Evolutionary conservation across 2,888 invertebrate species (phyloP), one percentile per base, ranked within the genome.

Genomic region (Tenthredo notha): DNA sequence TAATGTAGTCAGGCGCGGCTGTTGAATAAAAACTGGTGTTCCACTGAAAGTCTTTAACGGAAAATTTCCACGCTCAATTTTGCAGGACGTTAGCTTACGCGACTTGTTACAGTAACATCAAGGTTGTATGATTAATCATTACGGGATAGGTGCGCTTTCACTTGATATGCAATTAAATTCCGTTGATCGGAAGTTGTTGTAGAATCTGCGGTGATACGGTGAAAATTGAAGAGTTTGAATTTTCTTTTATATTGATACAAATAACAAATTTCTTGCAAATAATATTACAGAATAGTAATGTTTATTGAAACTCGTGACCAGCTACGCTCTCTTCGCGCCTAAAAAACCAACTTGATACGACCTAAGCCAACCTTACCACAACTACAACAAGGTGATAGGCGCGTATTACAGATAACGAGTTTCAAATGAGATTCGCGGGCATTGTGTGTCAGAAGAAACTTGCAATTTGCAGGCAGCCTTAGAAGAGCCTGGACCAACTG

Each of bases 351-450:
- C 37, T 5, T 25, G 61, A 61, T 25, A 40, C 61, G 33, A 61
- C 58, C 33, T 61, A 25, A 21, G 25, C 80, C 37, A 33, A 54
- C 50, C 54, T 37, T 25, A 74, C n/a, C 72, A 21, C 40, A n/a
- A 40, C 58, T 77, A n/a, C 61, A 40, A 80, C 58, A 40, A 83
- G 43, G 65, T 70, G 83, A 80, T 80, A 80, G 40, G 21, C 37
- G 65, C 61, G n/a, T 80, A 80, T 83, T 83, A 84, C 84, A 33
- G 75, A 61, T 85, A 87, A 89, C 90, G 88, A 89, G 86, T 87
- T 90, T 89, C 88, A 87, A 90, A 89, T 85, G 88, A 88, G 90
- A 88, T 89, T 88, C 90, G 85, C 43, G 37, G 80, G 77, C 54
- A 40, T 61, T 40, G 37, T 80, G 61, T 37, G 12, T 58, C 25